These are phyloP conservation scores for Hippocampus guttulatus DNA, from an alignment of 2,113 vertebrate species.

Conservation along the genomic window DNA sequence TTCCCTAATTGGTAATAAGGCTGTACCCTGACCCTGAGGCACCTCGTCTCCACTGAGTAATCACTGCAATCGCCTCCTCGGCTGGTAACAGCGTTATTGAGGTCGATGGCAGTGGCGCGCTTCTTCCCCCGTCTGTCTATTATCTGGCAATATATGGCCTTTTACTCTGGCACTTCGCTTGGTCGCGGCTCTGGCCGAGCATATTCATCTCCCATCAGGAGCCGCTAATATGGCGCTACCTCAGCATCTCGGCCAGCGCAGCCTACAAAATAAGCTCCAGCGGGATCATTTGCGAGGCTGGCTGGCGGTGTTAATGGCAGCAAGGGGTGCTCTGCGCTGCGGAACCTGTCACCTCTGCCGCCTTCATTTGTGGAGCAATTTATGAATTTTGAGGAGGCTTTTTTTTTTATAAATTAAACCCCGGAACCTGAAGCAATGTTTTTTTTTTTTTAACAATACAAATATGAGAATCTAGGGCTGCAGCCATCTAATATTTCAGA, in stretches of 20 bases:
- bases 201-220: slow-evolving; percentile 22
- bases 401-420: too few relatives aligned
- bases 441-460: too few relatives aligned
- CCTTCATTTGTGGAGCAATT: not conserved
- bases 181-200: slow-evolving; percentile 22
- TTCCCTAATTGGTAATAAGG: slow-evolving; percentile 72
- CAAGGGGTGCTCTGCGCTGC: slow-evolving; percentile 11
- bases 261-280: slow-evolving; percentile 36
- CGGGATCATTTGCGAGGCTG: slow-evolving; percentile 27
- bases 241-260: slow-evolving; percentile 16
- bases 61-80: slow-evolving; percentile 54
- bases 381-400: too few relatives aligned
- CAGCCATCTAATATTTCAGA: too few relatives aligned
- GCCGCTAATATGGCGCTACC: slow-evolving; percentile 21
- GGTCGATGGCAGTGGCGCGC: slow-evolving; percentile 50
- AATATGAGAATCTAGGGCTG: too few relatives aligned
- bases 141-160: slow-evolving; percentile 52
- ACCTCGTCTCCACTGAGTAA: slow-evolving; percentile 64
- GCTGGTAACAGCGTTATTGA: slow-evolving; percentile 52
- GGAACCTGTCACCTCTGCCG: slow-evolving; percentile 8
- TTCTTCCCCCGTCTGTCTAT: slow-evolving; percentile 54
- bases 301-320: slow-evolving; percentile 23
- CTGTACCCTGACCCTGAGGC: slow-evolving; percentile 49
- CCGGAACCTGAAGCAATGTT: too few relatives aligned
- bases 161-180: slow-evolving; percentile 24